Percentiles rank a stretch among this genome's conserved stretches.
These are phyloP conservation scores for Grapholita molesta DNA, from an alignment of 1,140 invertebrate genomes.

Conservation along the genomic window DNA sequence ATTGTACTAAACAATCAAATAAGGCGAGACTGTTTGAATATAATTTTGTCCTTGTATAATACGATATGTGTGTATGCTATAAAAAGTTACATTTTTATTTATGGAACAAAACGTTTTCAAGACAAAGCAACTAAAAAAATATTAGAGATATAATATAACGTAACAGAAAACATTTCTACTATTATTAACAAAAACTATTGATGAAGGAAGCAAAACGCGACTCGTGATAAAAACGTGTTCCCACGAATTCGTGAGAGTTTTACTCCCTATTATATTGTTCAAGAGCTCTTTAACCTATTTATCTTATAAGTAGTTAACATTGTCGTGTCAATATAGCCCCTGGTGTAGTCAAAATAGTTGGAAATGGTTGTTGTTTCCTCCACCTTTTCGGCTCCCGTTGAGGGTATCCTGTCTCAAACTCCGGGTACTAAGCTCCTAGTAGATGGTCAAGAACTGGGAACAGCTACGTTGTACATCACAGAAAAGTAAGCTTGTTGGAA, in stretches of 20 bases:
- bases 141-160: not conserved
- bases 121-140: not conserved
- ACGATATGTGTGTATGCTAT: too few species aligned
- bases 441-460: constrained; percentile 64
- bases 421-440: constrained; percentile 59
- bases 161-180: not conserved
- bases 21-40: too few species aligned
- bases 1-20: too few species aligned
- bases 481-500: constrained; percentile 48
- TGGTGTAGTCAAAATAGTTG: not conserved
- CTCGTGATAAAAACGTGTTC: constrained; percentile 6
- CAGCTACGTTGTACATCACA: constrained; percentile 66
- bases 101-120: not conserved
- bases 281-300: not conserved
- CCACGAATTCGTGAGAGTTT: constrained; percentile 11
- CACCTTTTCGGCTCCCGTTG: constrained; percentile 56
- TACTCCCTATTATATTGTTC: not conserved
- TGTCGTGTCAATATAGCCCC: not conserved
- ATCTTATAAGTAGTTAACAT: not conserved
- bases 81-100: too few species aligned
- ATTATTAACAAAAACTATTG: constrained; percentile 18
- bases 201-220: constrained; percentile 4
- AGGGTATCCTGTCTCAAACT: constrained; percentile 56
- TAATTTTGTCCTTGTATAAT: too few species aligned
- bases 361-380: constrained; percentile 70